A percentile compares a stretch with the other conserved stretches of the same genome.
Evolutionary conservation across 2,888 invertebrate species (phyloP).

Genomic region (Blastobasis lacticolella): DNA sequence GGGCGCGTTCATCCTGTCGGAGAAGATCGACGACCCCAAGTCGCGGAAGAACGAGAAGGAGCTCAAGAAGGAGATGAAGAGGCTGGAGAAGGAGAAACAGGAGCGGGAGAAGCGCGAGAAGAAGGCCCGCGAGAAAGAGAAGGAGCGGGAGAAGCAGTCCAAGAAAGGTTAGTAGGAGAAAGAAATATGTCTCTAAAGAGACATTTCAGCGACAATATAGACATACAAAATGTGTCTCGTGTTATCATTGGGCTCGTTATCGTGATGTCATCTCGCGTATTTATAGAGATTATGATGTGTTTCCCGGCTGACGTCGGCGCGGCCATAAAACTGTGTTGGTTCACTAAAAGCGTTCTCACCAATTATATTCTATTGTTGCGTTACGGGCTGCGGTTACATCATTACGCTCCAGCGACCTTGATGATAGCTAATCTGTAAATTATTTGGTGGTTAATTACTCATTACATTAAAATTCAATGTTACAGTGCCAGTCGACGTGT

Average conservation of each 20-base stretch:
- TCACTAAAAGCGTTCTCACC: conserved; percentile 31
- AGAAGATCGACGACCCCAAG: conserved; percentile 70
- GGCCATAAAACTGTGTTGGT: conserved; percentile 31
- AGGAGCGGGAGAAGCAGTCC: conserved; percentile 58
- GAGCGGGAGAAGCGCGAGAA: conserved; percentile 67
- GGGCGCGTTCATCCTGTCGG: conserved; percentile 73
- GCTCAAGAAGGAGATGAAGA: conserved; percentile 68
- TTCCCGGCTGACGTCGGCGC: conserved; percentile 24
- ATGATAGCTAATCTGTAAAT: conserved; percentile 37
- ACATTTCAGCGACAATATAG: no score
- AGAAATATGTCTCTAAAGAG: no score
- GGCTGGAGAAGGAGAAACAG: conserved; percentile 64
- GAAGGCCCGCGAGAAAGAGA: conserved; percentile 69
- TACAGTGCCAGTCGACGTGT: no score
- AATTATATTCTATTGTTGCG: conserved; percentile 37
- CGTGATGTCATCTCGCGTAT: conserved; percentile 48
- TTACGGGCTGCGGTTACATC: conserved; percentile 43
- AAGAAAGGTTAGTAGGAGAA: conserved; percentile 49
- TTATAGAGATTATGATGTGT: conserved; percentile 31
- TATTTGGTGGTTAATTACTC: conserved; percentile 37
- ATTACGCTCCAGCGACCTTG: conserved; percentile 44
- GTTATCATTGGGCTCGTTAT: conserved; percentile 23
- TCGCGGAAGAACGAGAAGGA: conserved; percentile 65
- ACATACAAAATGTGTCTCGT: not conserved
- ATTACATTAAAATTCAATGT: conserved; percentile 9